Evolutionary conservation across 2,888 invertebrate genomes (phyloP), one percentile per base, ranked within the genome.

Genomic region (Macrosiphum euphorbiae): DNA sequence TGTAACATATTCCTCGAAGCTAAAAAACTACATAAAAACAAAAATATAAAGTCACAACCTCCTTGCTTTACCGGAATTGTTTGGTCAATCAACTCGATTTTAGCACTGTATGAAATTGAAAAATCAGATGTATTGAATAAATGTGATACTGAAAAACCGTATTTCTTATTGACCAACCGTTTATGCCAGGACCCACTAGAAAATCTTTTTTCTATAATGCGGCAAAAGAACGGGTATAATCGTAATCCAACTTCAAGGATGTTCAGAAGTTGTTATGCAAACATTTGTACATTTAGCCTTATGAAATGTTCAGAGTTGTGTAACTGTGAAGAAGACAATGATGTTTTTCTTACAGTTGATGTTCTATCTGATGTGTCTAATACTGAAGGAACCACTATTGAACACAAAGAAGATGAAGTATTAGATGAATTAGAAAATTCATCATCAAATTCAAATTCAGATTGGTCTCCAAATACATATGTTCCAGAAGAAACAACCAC

Each of bases 301-400:
- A 86, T 86, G 86, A 86, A 86, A 50, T 86, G 86, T 86, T 86
- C 86, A 86, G 86, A 86, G 26, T 50, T 50, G 26, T 86, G 86
- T 16, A 86, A 86, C n/a, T 86, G 86, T 20, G 50, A 86, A 86
- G 86, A 86, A 7, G 86, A 86, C 11, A 50, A 86, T 86, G 50
- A 50, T 86, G 47, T 55, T 55, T 55, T 55, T 55, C 55, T 55
- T 55, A 55, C 55, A 4, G 24, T 55, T 55, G 55, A 55, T 55
- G 55, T 55, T 55, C 24, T 55, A 55, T 24, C 55, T 24, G 55
- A 55, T 55, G 24, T 55, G 3, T 24, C 55, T 7, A 55, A 55
- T 55, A 55, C 3, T 55, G 24, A 55, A 55, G 24, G 55, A 55
- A 55, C 55, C 20, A 24, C 55, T 7, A 55, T 24, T 24, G 24